phyloP scores from a whole-genome alignment of 2,888 invertebrate genomes.

The Cacoxenus indagator region DNA sequence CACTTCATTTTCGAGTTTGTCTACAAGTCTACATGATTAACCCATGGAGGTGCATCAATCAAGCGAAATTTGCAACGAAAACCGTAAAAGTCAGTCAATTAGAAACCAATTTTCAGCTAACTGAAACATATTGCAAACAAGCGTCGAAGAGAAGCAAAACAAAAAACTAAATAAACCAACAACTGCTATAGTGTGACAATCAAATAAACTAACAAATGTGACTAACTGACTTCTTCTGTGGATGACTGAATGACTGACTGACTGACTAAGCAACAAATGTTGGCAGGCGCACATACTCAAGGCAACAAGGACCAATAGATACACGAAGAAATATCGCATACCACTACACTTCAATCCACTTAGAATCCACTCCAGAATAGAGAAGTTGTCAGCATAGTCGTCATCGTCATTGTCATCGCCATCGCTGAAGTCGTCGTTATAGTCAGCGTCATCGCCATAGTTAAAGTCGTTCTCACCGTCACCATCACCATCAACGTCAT shows the following conservation, averaged over 20 bases:
- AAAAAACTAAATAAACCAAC: not conserved
- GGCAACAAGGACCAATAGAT: not conserved
- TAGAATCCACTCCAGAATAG: not conserved
- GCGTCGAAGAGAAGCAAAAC: not conserved
- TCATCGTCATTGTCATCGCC: not conserved
- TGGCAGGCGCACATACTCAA: not conserved
- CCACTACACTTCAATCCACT: not conserved
- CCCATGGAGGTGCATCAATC: not conserved
- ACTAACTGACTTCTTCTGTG: not conserved
- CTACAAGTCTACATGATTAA: no score
- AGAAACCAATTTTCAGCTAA: slow-evolving; percentile 15
- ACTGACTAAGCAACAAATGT: not conserved
- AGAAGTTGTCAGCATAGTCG: not conserved
- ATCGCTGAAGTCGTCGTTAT: not conserved
- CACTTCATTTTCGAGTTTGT: no score
- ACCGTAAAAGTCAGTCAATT: slow-evolving; percentile 4
- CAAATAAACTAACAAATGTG: slow-evolving; percentile 7
- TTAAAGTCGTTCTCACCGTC: not conserved
- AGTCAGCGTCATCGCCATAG: not conserved
- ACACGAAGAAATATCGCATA: not conserved
- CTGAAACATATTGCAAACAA: slow-evolving; percentile 15
- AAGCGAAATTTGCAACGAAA: not conserved
- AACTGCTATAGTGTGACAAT: not conserved
- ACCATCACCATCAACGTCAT: not conserved
- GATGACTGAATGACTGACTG: not conserved